These are phyloP conservation scores for Zaprionus ornatus DNA, from an alignment of 1,140 invertebrate genomes.

Conservation along the genomic window DNA sequence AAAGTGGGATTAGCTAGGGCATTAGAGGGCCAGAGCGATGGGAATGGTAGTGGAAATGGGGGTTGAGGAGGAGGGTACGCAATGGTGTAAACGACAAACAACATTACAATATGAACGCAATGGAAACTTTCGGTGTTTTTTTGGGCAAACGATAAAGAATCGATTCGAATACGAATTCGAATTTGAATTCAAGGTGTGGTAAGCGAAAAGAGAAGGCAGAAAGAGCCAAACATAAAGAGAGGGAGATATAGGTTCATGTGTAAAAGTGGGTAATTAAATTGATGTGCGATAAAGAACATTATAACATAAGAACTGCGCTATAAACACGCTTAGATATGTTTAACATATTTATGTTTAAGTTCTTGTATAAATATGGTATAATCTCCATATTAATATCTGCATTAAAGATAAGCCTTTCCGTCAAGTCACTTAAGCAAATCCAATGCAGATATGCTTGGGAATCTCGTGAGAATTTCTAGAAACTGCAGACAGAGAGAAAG, in stretches of 20 bases:
- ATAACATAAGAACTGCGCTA: not conserved
- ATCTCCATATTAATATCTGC: not conserved
- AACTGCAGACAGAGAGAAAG: not conserved
- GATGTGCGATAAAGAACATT: not conserved
- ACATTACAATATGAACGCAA: constrained; percentile 10
- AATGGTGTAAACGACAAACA: constrained; percentile 13
- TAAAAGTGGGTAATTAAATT: not conserved
- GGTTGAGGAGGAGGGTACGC: not conserved
- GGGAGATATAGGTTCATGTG: not conserved
- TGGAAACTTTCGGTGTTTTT: constrained; percentile 14
- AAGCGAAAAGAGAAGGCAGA: not conserved
- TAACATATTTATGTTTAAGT: not conserved
- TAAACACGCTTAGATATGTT: not conserved
- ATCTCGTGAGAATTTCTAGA: not conserved
- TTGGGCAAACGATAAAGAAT: constrained; percentile 6
- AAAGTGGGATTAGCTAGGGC: constrained; percentile 25
- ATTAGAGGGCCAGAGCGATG: not conserved
- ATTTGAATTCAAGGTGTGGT: constrained; percentile 8
- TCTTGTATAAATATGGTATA: not conserved
- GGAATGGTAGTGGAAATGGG: not conserved
- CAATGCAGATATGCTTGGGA: not conserved
- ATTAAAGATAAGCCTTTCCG: not conserved
- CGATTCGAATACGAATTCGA: not conserved
- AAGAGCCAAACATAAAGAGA: not conserved
- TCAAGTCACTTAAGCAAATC: not conserved